Evolutionary conservation across 1,140 invertebrate genomes (phyloP), one percentile per base, ranked within the genome.

Genomic region (Dinoponera quadriceps): DNA sequence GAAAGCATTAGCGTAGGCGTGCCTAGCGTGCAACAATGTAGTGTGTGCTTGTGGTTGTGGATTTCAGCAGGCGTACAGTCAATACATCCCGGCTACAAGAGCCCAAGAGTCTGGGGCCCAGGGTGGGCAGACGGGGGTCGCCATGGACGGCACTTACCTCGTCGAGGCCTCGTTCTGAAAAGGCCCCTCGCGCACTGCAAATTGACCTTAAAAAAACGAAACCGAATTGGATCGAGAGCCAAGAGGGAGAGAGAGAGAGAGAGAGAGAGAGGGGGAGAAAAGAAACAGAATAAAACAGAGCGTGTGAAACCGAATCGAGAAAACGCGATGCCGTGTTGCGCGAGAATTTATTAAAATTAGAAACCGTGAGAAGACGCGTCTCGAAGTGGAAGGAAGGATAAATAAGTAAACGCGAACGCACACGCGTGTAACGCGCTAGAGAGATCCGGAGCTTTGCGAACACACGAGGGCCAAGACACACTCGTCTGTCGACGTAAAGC

Each of bases 121-220:
- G 94, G 96, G 95, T 88, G 97, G 96, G 93, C 96, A 97, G 95
- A 96, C 96, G 83, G 96, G 96, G 91, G 96, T 96, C 85, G 96
- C 96, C 86, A 96, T 97, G 96, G 97, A 97, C 91, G 97, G 96
- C 91, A 97, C 97, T 89, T 97, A 97, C 93, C 95, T 97, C 90
- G 97, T 97, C 89, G 97, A 97, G 93, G 97, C 97, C 89, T 97
- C 97, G 68, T 97, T 97, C 95, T 97, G 96, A 95, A 85, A 69
- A 66, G 65, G 38, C 73, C 73, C 81, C 77, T 87, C 51, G 75
- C 51, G 65, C 75, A 38, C 65, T 57, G 75, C 69, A 80, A 44
- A 80, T 18, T 18, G 69, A 59, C 7, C 38, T n/a, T 59, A 77
- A 77, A 77, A 77, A 66, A 38, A 9, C 29, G 9, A 66, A 38